Evolutionary conservation across 2,888 invertebrate genomes (phyloP).

Genomic region (Drosophila sordidapex): DNA sequence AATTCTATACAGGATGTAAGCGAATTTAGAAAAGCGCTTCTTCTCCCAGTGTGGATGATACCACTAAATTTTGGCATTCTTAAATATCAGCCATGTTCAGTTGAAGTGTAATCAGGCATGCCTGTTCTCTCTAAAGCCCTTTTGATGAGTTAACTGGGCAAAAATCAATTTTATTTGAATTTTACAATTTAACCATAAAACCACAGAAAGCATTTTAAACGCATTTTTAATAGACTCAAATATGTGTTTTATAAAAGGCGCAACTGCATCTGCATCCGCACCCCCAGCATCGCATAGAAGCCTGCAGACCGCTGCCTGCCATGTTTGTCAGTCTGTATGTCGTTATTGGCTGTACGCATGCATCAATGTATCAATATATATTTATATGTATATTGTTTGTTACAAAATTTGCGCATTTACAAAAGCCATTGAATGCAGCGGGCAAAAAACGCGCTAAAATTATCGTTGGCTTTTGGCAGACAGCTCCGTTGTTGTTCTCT

Average conservation of each 20-base stretch:
- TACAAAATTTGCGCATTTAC: constrained; percentile 77
- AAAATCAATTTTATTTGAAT: constrained; percentile 82
- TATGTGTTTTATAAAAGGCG: constrained; percentile 77
- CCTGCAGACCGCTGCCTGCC: constrained; percentile 9
- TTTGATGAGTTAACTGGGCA: constrained; percentile 28
- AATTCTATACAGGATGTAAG: not conserved
- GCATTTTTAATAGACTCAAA: constrained; percentile 84
- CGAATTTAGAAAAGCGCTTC: not conserved
- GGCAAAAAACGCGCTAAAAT: constrained; percentile 73
- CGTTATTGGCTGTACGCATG: constrained; percentile 19
- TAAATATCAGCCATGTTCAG: not conserved
- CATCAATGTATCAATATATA: constrained; percentile 59
- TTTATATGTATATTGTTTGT: constrained; percentile 75
- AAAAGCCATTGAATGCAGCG: constrained; percentile 62
- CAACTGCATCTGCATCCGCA: constrained; percentile 8
- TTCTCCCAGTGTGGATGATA: not conserved
- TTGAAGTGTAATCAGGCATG: not conserved
- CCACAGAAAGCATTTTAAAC: constrained; percentile 80
- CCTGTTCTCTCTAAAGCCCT: not conserved
- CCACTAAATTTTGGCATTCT: constrained; percentile 1
- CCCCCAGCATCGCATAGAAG: not conserved
- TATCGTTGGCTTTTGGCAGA: constrained; percentile 64
- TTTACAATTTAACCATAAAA: constrained; percentile 80
- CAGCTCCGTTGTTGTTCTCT: constrained; percentile 18
- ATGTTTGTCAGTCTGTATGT: constrained; percentile 19